Base-by-base conservation (phyloP, 2,113 vertebrate genomes). In the Sphaerodactylus townsendi region DNA sequence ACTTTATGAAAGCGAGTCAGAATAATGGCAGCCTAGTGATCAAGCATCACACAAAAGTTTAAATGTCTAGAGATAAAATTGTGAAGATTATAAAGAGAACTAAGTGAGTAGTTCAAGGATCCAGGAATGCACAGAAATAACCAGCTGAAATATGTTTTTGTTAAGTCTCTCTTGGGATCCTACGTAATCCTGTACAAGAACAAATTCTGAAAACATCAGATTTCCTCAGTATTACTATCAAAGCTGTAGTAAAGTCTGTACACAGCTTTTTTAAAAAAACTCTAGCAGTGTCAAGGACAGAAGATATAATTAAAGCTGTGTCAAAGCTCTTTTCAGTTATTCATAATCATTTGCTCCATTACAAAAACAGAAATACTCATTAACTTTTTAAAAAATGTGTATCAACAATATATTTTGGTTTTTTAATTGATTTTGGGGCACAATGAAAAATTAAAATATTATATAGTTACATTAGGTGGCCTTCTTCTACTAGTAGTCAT, bases 171-270 rank as follows among this genome's bases (percentile, higher is more conserved):
- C 64, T 59, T 66, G 23, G 14, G 53, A 85, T 65, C 11, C 68
- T 73, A n/a, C 10, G 48, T 71, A 25, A 77, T 88, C 85, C 86
- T 91, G 71, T 77, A 50, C 46, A 77, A 35, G 79, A 33, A 90
- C 88, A 79, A 46, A 14, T 83, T 44, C 48, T 70, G 80, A 65
- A 0, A 2, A 35, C 76, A 1, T 19, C 62, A 78, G 48, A 74
- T 56, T 70, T 83, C 86, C 77, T 44, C 1, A 59, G 46, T 15
- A 65, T 5, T 70, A 17, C 17, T 37, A 59, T 25, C 39, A 66
- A 79, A 83, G 33, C 62, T 62, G n/a, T 0, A 0, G 39, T 62
- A 33, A 53, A 35, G 15, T 35, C 72, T 85, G 77, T 65, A 25
- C 33, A 73, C 21, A 33, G 41, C 17, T 10, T 65, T 56, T 56